Evolutionary conservation across 2,888 invertebrate species (phyloP).

Genomic region (Drosophila flavopinicola): DNA sequence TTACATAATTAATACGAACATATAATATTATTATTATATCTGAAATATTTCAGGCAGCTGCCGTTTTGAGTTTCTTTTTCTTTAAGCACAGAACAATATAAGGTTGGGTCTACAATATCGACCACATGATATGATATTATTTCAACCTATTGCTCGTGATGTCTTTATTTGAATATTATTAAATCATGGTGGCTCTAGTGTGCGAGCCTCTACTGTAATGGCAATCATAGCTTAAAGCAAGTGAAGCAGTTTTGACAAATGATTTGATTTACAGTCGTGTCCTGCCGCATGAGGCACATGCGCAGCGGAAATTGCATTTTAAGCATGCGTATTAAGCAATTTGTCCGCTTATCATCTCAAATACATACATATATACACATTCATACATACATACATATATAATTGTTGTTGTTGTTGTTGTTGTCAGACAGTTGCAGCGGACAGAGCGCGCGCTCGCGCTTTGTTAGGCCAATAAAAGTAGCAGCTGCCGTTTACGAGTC

Average conservation of each 20-base stretch:
- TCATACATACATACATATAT: conserved; percentile 7
- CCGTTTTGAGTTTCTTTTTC: too few relatives aligned
- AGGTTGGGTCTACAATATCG: too few relatives aligned
- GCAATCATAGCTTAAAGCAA: not conserved
- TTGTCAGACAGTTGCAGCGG: conserved; percentile 16
- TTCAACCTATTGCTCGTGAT: too few relatives aligned
- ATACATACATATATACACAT: conserved; percentile 1
- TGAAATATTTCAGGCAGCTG: too few relatives aligned
- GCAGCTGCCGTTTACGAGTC: conserved; percentile 66
- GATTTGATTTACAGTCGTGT: conserved; percentile 26
- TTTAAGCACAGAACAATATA: too few relatives aligned
- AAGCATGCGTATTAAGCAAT: conserved; percentile 52
- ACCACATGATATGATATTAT: too few relatives aligned
- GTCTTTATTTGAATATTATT: not conserved
- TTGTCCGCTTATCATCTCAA: conserved; percentile 49
- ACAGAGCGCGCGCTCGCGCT: conserved; percentile 35
- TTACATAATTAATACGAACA: not conserved
- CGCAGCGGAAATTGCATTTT: conserved; percentile 53
- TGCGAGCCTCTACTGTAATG: not conserved
- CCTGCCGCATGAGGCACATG: conserved; percentile 12
- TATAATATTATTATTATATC: not conserved
- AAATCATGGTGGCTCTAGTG: not conserved
- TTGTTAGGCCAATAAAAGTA: conserved; percentile 49
- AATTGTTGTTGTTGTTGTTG: conserved; percentile 17
- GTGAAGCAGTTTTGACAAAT: conserved; percentile 4